Evolutionary conservation across 1,140 invertebrate genomes (phyloP).

Genomic region (Drosophila pruinosa): DNA sequence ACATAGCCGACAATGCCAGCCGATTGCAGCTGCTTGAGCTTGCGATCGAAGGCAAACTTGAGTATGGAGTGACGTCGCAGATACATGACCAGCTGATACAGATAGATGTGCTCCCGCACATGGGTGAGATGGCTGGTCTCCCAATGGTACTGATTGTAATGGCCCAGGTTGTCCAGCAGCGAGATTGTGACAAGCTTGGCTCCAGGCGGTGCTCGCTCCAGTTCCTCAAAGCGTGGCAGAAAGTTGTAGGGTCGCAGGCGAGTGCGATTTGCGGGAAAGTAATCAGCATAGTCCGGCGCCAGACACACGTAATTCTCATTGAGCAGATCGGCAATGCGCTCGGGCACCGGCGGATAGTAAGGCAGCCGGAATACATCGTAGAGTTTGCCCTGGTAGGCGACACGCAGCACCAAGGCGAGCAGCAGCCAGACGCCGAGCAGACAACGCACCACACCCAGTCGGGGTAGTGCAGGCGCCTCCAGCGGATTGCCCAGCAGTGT

Average conservation of each 20-base stretch:
- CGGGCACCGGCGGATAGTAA: conserved; percentile 26
- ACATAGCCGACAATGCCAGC: conserved; percentile 52
- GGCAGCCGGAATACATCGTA: conserved; percentile 57
- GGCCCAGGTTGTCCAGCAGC: conserved; percentile 39
- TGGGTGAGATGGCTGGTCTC: conserved; percentile 37
- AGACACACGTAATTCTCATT: conserved; percentile 31
- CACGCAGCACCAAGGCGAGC: conserved; percentile 50
- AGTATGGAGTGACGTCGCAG: conserved; percentile 45
- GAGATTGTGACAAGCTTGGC: conserved; percentile 26
- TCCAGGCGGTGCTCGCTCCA: not conserved
- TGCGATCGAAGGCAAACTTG: conserved; percentile 63
- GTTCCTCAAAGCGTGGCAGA: conserved; percentile 30
- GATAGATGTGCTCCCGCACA: conserved; percentile 56
- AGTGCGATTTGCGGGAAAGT: conserved; percentile 46
- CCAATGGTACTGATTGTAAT: conserved; percentile 51
- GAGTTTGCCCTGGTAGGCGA: conserved; percentile 60
- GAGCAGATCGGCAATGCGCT: conserved; percentile 41
- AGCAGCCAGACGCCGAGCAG: conserved; percentile 47
- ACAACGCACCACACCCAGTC: not conserved
- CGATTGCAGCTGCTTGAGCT: conserved; percentile 58
- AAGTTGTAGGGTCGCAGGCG: not conserved
- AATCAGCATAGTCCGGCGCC: conserved; percentile 46
- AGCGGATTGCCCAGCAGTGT: conserved; percentile 59
- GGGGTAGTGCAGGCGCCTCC: conserved; percentile 1
- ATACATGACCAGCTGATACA: conserved; percentile 62